Base-by-base conservation (phyloP, 30 jellyfish, hydroid and myxozoan genomes). In the Catostylus mosaicus region DNA sequence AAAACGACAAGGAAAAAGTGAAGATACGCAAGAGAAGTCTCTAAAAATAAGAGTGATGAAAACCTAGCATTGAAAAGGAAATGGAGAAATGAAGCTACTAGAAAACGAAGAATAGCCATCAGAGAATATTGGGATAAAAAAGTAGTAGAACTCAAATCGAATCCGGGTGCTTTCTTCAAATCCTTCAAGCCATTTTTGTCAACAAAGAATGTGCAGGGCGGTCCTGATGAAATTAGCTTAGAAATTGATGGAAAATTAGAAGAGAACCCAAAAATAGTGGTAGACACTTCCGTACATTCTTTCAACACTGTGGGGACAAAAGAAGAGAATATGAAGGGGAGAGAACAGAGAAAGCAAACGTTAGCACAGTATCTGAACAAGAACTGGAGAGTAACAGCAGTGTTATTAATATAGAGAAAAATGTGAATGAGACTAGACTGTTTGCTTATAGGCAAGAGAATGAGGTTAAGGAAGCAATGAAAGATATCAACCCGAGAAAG, bases 301-400 rank as follows among this genome's bases (percentile, higher is more conserved):
- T 9, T 60, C 32, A 60, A 30, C 32, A 60, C 73, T 31, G 14
- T 66, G 78, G 23, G 78, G 56, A n/a, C n/a, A n/a, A n/a, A n/a
- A n/a, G n/a, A 10, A 66, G 56, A 26, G 54, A 30, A 66, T 66
- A 19, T 30, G 19, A 33, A 66, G 78, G 78, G 78, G 24, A 66
- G 78, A 46, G 60, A 46, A 46, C 60, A 46, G 60, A 46, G 60
- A 46, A 46, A 19, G 60, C 19, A 46, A 46, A 46, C 60, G 60
- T 46, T 66, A 35, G 24, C 32, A 66, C 52, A 66, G 78, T 66
- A 30, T 16, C 78, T 66, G 32, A 66, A 22, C 6, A 30, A 66
- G 78, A 66, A 23, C 34, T 66, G 32, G 78, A 66, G 78, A 66
- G 43, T 16, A 66, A 66, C 78, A 66, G 32, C 78, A 66, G 78